Evolutionary conservation across 2,113 vertebrate species (phyloP).

Genomic region (Ptyas mucosa): DNA sequence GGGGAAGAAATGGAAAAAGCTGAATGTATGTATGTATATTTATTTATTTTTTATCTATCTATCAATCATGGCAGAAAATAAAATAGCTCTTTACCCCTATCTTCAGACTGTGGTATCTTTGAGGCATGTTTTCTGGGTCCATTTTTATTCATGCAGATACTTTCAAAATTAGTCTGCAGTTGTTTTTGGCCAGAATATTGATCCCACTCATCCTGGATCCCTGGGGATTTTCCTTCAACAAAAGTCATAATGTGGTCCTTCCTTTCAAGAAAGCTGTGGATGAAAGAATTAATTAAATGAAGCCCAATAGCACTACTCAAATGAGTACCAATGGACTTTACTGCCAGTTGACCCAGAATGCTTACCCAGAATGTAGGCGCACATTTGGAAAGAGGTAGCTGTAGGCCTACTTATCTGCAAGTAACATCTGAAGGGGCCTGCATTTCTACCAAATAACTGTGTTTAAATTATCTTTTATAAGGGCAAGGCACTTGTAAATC

Average conservation of each 20-base stretch:
- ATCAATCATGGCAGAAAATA: not conserved
- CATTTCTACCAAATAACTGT: not conserved
- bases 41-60: not conserved
- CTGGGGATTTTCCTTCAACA: not conserved
- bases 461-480: not conserved
- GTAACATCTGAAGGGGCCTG: not conserved
- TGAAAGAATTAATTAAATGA: not conserved
- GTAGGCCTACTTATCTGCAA: not conserved
- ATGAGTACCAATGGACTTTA: not conserved
- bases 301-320: not conserved
- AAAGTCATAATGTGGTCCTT: not conserved
- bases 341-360: not conserved
- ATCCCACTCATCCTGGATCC: not conserved
- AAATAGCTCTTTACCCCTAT: not conserved
- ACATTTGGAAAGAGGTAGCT: not conserved
- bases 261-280: not conserved
- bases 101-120: not conserved
- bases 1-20: not conserved
- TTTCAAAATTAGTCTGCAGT: not conserved
- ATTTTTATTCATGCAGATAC: not conserved
- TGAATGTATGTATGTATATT: not conserved
- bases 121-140: not conserved
- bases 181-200: not conserved
- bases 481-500: not conserved
- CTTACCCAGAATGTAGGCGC: not conserved